Conservation (phyloP, 2,113 vertebrate genomes). For the Labrus mixtus region DNA sequence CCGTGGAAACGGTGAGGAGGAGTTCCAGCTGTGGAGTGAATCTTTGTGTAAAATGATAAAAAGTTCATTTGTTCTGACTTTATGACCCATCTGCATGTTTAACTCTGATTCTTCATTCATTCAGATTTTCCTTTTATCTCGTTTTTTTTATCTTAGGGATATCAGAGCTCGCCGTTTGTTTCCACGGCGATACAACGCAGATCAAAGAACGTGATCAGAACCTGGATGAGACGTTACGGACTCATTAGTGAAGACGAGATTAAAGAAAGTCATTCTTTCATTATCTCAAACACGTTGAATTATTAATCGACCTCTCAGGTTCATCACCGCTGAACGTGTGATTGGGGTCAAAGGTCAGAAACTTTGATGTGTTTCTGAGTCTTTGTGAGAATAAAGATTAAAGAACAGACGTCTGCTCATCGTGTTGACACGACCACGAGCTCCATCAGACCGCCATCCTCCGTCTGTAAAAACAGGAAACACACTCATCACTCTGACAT, state of each 20-base stretch:
- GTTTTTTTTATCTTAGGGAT: slow-evolving; percentile 16
- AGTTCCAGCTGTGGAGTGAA: too few species aligned
- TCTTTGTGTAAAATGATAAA: neutral
- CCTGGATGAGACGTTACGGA: slow-evolving; percentile 22
- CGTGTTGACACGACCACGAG: too few species aligned
- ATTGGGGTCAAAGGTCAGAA: slow-evolving; percentile 2
- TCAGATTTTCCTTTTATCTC: neutral
- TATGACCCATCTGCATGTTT: neutral
- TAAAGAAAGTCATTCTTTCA: slow-evolving; percentile 22
- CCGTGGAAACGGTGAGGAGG: too few species aligned
- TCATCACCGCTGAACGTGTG: too few species aligned
- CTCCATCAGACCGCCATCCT: too few species aligned
- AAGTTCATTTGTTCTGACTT: neutral
- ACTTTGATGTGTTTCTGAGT: neutral
- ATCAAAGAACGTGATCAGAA: slow-evolving; percentile 4
- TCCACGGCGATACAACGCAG: slow-evolving; percentile 6
- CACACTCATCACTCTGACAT: too few species aligned
- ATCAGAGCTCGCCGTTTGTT: slow-evolving; percentile 20
- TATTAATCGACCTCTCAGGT: neutral
- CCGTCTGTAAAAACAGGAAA: too few species aligned
- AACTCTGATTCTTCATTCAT: neutral
- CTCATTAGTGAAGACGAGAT: slow-evolving; percentile 49
- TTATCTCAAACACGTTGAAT: slow-evolving; percentile 31
- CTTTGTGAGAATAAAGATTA: too few species aligned
- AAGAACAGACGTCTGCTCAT: too few species aligned